A percentile compares a stretch with the other conserved stretches of the same genome.
Evolutionary conservation across 64 coral and sea anemone species (phyloP).

Genomic region (Anthopleura sola): DNA sequence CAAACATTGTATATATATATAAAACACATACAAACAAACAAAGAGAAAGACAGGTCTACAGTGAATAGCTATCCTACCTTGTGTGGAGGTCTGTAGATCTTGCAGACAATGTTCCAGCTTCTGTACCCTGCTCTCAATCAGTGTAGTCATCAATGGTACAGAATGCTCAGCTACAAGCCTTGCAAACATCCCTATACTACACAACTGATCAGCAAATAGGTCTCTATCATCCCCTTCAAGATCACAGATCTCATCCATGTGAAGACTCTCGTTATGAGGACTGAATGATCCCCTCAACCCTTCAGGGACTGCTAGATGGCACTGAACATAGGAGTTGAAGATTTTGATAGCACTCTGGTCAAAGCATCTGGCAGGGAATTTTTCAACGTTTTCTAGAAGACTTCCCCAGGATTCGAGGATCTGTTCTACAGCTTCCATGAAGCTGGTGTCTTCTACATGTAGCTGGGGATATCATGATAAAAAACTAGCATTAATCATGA

Average conservation of each 20-base stretch:
- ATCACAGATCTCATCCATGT: constrained; percentile 90
- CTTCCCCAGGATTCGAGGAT: constrained; percentile 82
- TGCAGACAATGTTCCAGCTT: constrained; percentile 65
- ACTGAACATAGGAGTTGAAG: constrained; percentile 80
- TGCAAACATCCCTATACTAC: constrained; percentile 72
- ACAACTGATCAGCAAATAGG: constrained; percentile 84
- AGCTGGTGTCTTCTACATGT: constrained; percentile 94
- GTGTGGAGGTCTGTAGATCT: constrained; percentile 28
- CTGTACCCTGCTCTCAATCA: constrained; percentile 60
- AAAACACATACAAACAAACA: background rate
- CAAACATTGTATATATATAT: background rate
- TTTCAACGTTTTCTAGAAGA: constrained; percentile 47
- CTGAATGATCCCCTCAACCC: constrained; percentile 62
- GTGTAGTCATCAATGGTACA: constrained; percentile 59
- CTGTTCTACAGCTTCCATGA: constrained; percentile 97
- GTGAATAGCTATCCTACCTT: background rate
- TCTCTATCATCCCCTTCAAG: constrained; percentile 83
- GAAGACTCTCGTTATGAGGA: constrained; percentile 26
- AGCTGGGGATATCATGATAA: constrained; percentile 23
- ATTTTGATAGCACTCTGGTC: constrained; percentile 63
- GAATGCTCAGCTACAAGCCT: constrained; percentile 61
- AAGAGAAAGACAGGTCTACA: no score
- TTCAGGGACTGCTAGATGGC: constrained; percentile 70
- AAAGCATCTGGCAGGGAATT: constrained; percentile 60
- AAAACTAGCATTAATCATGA: background rate